These are phyloP conservation scores for Criorhina ranunculi DNA, from an alignment of 2,888 invertebrate species.

Conservation along the genomic window DNA sequence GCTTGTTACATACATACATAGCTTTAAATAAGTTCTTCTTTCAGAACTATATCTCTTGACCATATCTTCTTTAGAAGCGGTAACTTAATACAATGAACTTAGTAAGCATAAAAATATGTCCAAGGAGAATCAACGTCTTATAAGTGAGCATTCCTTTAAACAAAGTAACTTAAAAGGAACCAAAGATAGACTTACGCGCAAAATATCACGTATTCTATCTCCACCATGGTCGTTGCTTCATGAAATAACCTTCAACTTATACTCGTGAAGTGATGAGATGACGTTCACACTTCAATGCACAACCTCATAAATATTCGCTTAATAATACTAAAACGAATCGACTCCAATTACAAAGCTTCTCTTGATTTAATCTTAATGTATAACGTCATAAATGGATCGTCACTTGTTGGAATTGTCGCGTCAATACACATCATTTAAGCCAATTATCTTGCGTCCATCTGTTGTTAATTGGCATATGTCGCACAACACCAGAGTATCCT, in stretches of 20 bases:
- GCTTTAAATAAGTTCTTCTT: too few species aligned
- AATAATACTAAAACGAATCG: not conserved
- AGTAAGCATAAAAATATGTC: too few species aligned
- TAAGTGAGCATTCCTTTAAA: too few species aligned
- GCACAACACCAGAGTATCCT: constrained; percentile 10
- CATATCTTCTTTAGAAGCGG: too few species aligned
- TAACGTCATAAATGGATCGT: constrained; percentile 47
- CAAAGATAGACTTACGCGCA: not conserved
- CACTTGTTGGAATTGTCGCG: constrained; percentile 23
- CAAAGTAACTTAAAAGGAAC: too few species aligned
- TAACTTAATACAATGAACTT: too few species aligned
- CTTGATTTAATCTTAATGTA: constrained; percentile 2
- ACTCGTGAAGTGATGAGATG: not conserved
- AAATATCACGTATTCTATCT: not conserved
- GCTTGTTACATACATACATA: too few species aligned
- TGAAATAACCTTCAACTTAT: not conserved
- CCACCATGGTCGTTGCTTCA: not conserved
- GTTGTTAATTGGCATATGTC: constrained; percentile 27
- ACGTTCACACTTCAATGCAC: not conserved
- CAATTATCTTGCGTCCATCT: constrained; percentile 34
- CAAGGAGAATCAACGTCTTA: too few species aligned
- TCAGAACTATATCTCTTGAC: too few species aligned
- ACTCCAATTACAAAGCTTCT: not conserved
- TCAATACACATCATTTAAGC: constrained; percentile 32
- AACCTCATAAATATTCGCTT: not conserved